These are phyloP conservation scores for Salmo trutta DNA, from an alignment of 2,797 vertebrate genomes.

Conservation along the genomic window DNA sequence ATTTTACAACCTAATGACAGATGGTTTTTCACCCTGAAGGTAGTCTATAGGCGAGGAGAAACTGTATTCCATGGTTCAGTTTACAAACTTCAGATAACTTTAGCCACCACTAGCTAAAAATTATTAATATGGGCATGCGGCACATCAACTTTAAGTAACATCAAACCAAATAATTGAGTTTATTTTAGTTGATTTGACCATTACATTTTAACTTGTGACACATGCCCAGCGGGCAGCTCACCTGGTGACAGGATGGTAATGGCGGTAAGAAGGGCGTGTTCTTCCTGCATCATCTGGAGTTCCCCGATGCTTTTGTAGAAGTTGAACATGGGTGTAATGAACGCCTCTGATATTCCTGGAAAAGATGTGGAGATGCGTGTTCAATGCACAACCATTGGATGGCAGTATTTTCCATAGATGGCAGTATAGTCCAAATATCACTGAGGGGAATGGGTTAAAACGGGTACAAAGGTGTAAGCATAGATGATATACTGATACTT, in stretches of 20 bases:
- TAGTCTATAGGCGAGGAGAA: background rate
- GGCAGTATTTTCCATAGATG: constrained; percentile 5
- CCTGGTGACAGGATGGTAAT: constrained; percentile 87
- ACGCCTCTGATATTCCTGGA: constrained; percentile 93
- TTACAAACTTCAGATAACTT: background rate
- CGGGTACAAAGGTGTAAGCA: background rate
- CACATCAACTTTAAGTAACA: background rate
- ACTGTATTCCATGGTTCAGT: background rate
- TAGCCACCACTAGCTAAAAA: background rate
- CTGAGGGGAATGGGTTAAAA: background rate
- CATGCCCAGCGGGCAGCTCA: constrained; percentile 20
- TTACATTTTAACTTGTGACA: background rate
- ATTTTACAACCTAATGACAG: background rate
- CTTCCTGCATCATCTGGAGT: constrained; percentile 90
- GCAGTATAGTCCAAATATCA: background rate
- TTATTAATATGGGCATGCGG: too few relatives aligned
- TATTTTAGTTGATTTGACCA: background rate
- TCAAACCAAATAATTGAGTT: background rate
- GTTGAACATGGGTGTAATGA: constrained; percentile 94
- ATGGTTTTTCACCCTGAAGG: too few relatives aligned
- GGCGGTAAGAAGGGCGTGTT: constrained; percentile 93
- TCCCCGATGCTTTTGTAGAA: constrained; percentile 95
- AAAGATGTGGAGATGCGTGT: background rate
- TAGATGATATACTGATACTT: background rate
- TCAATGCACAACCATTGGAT: constrained; percentile 7